Percentiles rank a stretch among this genome's conserved stretches.
phyloP scores from a whole-genome alignment of 2,113 vertebrate species.

The Phrynosoma platyrhinos region DNA sequence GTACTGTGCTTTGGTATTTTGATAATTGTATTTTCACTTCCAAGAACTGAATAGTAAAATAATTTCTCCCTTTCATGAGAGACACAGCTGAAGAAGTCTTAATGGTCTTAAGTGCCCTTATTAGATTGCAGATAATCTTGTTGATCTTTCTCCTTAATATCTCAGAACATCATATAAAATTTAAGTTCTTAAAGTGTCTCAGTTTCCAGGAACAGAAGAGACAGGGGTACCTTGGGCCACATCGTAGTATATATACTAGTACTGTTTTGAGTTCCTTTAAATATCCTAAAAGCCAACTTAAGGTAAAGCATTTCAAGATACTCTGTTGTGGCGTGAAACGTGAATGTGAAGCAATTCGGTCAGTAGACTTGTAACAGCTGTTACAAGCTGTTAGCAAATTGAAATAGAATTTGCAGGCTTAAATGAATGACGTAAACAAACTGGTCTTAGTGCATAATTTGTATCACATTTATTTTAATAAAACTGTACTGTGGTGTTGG shows the following conservation, averaged over 20 bases:
- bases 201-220: neutral
- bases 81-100: neutral
- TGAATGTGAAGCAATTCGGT: neutral
- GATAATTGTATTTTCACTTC: neutral
- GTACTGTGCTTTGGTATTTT: neutral
- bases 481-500: neutral
- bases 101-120: neutral
- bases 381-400: constrained; percentile 4
- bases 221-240: neutral
- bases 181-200: neutral
- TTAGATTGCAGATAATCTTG: neutral
- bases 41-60: neutral
- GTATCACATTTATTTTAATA: neutral
- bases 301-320: neutral
- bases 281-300: constrained; percentile 3
- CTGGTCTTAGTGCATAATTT: neutral
- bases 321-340: neutral
- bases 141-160: neutral
- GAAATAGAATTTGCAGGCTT: constrained; percentile 12
- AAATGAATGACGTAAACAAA: neutral
- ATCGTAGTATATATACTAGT: neutral
- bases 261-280: neutral
- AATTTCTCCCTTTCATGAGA: neutral
- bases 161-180: neutral
- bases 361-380: neutral